These are phyloP conservation scores for Aphelinus certus DNA, from an alignment of 1,140 invertebrate species.

Conservation along the genomic window DNA sequence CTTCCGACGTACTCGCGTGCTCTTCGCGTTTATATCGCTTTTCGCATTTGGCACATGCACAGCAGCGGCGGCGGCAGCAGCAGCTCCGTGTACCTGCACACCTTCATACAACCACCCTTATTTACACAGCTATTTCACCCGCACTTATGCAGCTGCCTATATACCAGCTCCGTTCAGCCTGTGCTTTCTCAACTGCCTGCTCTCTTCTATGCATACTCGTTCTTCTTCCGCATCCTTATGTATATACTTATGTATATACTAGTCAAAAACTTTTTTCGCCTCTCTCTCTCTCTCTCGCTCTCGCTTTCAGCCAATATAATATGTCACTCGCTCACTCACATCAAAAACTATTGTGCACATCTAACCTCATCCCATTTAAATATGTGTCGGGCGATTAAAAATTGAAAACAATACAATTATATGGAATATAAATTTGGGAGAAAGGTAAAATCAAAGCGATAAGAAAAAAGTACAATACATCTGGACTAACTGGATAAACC, in stretches of 20 bases:
- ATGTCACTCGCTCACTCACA: too few species aligned
- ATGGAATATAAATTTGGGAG: too few species aligned
- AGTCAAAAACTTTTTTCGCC: neutral
- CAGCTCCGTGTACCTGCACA: neutral
- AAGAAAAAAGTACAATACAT: too few species aligned
- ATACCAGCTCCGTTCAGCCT: neutral
- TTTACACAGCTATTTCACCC: too few species aligned
- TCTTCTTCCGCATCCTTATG: neutral
- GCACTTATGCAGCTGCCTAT: too few species aligned
- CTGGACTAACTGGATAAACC: too few species aligned
- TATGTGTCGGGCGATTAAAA: too few species aligned
- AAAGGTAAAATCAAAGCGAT: too few species aligned
- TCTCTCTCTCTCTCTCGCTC: neutral
- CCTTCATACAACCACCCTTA: neutral
- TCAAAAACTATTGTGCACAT: too few species aligned
- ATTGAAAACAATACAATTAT: too few species aligned
- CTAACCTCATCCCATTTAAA: too few species aligned
- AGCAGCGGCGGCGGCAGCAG: neutral
- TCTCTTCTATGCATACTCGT: neutral
- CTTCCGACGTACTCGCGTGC: slow-evolving; percentile 41
- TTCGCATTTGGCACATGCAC: too few species aligned
- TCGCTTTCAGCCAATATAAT: neutral
- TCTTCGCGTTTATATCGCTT: slow-evolving; percentile 3
- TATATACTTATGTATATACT: neutral
- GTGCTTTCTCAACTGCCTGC: slow-evolving; percentile 24